These are phyloP conservation scores for Athalia circularis DNA, from an alignment of 2,888 invertebrate species.

Conservation along the genomic window DNA sequence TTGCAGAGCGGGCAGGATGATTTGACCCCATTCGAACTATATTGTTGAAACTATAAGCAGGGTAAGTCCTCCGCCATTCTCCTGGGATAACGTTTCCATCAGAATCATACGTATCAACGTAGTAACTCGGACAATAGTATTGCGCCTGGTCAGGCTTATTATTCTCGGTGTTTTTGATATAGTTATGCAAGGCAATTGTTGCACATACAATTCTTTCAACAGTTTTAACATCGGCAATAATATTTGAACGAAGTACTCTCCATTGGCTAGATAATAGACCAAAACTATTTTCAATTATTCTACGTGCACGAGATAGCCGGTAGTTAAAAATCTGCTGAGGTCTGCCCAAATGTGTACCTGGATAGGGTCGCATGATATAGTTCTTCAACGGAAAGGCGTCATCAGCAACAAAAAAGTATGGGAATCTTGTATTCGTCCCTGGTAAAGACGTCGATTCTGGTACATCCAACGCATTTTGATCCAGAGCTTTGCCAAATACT, in stretches of 20 bases:
- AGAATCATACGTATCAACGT: no score
- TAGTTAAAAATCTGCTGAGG: not conserved
- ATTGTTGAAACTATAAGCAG: no score
- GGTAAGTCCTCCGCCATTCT: no score
- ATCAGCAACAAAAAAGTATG: conserved; percentile 6
- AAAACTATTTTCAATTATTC: not conserved
- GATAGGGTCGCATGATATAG: not conserved
- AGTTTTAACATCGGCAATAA: not conserved
- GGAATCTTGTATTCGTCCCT: not conserved
- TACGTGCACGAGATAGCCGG: not conserved
- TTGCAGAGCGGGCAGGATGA: no score
- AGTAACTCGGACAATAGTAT: no score
- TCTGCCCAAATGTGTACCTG: not conserved
- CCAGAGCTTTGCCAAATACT: no score
- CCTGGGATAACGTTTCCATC: no score
- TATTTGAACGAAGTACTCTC: not conserved
- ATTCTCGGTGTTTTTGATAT: not conserved
- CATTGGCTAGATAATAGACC: not conserved
- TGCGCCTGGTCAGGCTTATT: no score
- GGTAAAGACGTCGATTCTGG: not conserved
- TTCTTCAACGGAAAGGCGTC: not conserved
- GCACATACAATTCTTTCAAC: conserved; percentile 3
- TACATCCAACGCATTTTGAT: conserved; percentile 36
- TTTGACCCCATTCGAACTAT: no score
- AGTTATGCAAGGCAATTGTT: not conserved